Percentiles rank a stretch among this genome's conserved stretches.
phyloP scores from a whole-genome alignment of 2,888 invertebrate genomes.

The Limnephilus auricula region DNA sequence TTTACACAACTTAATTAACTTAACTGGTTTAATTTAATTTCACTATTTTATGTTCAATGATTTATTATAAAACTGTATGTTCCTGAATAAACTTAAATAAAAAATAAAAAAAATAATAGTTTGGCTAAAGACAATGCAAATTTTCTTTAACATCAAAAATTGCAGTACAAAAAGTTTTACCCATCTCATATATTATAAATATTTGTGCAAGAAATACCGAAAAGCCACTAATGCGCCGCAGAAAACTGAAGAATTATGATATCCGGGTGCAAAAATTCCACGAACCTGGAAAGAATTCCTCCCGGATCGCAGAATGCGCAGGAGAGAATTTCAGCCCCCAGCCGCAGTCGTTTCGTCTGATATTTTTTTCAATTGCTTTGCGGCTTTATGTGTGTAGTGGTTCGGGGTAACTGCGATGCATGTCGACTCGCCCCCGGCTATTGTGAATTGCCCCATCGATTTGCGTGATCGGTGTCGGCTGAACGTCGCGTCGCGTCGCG shows the following conservation, averaged over 20 bases:
- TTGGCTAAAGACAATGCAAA: not conserved
- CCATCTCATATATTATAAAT: not conserved
- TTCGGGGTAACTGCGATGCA: not conserved
- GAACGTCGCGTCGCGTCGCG: not conserved
- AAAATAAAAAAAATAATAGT: too few species aligned
- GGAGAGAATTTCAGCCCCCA: not conserved
- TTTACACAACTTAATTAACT: too few species aligned
- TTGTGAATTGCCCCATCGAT: constrained; percentile 30
- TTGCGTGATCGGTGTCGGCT: constrained; percentile 14
- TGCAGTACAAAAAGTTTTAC: not conserved
- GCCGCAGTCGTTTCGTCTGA: constrained; percentile 7
- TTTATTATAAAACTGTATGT: too few species aligned
- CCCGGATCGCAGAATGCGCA: not conserved
- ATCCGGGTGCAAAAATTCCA: not conserved
- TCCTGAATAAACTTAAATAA: too few species aligned
- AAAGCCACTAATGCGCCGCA: not conserved
- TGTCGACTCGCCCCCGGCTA: constrained; percentile 16
- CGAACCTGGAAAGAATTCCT: not conserved
- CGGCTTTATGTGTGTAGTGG: not conserved
- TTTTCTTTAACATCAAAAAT: not conserved
- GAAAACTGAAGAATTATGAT: constrained; percentile 15
- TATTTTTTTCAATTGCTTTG: constrained; percentile 26
- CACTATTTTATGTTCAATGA: too few species aligned
- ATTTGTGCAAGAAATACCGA: not conserved
- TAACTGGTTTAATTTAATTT: too few species aligned